Evolutionary conservation across 2,888 invertebrate genomes (phyloP).

Genomic region (Sinhomidia bicolor): DNA sequence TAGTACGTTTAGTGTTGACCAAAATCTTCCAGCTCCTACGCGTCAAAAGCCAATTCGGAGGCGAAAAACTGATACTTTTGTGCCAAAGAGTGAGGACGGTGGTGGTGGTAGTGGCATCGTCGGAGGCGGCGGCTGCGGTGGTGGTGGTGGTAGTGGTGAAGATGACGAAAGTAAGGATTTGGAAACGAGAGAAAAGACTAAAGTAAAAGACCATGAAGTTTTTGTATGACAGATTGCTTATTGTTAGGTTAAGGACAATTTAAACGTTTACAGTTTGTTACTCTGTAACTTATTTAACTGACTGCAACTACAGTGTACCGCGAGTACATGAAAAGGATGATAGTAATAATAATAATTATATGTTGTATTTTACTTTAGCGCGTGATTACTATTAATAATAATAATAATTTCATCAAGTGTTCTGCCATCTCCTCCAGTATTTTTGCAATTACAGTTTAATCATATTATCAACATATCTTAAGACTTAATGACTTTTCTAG

Average conservation of each 20-base stretch:
- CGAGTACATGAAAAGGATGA: no score
- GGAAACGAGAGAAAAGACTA: slow-evolving; percentile 42
- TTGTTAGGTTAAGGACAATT: no score
- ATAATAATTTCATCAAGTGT: no score
- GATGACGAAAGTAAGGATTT: background rate
- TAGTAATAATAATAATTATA: no score
- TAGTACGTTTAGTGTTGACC: slow-evolving; percentile 60
- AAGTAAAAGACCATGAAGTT: slow-evolving; percentile 77
- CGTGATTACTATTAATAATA: no score
- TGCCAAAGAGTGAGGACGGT: slow-evolving; percentile 10
- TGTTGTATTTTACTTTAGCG: no score
- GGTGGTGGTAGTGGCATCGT: no score
- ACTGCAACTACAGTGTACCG: background rate
- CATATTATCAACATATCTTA: background rate
- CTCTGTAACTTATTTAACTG: background rate
- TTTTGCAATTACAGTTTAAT: slow-evolving; percentile 14
- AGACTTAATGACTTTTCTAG: background rate
- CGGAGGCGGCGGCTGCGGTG: no score
- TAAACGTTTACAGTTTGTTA: background rate
- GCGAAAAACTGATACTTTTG: slow-evolving; percentile 37
- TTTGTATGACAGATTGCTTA: slow-evolving; percentile 79
- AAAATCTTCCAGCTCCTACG: slow-evolving; percentile 45
- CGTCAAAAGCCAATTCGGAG: slow-evolving; percentile 61
- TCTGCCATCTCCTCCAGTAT: background rate
- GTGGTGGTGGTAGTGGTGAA: no score